phyloP scores from a whole-genome alignment of 1,140 invertebrate genomes.

The Monochamus saltuarius region DNA sequence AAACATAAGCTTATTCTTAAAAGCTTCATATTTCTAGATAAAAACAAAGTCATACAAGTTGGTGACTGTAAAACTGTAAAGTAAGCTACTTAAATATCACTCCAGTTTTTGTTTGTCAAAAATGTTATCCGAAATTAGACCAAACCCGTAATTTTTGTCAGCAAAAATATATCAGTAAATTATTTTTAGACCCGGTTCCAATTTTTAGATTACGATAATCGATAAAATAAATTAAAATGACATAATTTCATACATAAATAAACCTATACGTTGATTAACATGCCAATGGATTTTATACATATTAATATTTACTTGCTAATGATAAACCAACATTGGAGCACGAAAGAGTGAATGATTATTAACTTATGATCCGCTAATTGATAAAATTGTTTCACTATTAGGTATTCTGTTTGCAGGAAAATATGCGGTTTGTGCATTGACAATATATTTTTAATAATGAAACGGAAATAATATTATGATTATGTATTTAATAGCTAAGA shows the following conservation, averaged over 20 bases:
- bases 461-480: too few relatives aligned
- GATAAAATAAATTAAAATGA: neutral
- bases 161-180: too few relatives aligned
- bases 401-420: neutral
- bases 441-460: too few relatives aligned
- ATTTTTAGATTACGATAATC: too few relatives aligned
- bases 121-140: too few relatives aligned
- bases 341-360: conserved; percentile 3
- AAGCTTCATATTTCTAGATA: too few relatives aligned
- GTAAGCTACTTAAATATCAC: conserved; percentile 12
- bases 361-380: neutral
- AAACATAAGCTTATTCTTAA: too few relatives aligned
- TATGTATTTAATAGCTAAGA: too few relatives aligned
- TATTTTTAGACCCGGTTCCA: too few relatives aligned
- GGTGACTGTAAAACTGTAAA: too few relatives aligned
- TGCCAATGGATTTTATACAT: neutral
- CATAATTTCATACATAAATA: neutral
- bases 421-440: neutral
- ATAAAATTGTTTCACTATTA: neutral
- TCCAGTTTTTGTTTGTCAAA: conserved; percentile 15
- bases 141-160: too few relatives aligned
- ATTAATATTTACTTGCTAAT: neutral
- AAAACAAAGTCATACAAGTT: too few relatives aligned
- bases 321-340: neutral
- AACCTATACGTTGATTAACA: neutral